Conservation (phyloP, 1,140 invertebrate species). For the Bilobella aurantiaca region DNA sequence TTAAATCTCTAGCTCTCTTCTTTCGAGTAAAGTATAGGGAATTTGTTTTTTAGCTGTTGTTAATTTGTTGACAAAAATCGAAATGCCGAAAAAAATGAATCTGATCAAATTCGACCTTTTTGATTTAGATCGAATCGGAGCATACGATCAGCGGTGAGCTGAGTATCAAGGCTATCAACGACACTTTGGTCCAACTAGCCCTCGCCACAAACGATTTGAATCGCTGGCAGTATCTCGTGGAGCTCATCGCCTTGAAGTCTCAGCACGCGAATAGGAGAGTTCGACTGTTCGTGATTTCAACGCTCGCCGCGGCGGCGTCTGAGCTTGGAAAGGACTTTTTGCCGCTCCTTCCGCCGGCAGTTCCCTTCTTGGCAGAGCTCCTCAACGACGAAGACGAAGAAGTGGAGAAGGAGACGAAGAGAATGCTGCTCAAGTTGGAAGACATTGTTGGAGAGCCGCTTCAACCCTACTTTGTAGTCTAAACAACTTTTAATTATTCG, state of each 20-base stretch:
- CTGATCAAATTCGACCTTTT: background rate
- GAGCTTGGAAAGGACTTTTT: conserved; percentile 72
- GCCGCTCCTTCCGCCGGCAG: conserved; percentile 65
- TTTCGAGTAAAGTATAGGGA: no score
- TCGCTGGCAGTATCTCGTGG: conserved; percentile 34
- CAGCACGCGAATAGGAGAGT: conserved; percentile 35
- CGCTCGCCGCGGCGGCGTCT: conserved; percentile 56
- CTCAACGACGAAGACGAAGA: conserved; percentile 68
- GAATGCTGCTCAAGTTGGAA: conserved; percentile 64
- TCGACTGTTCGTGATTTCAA: conserved; percentile 48
- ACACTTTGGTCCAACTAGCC: conserved; percentile 27
- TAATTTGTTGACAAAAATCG: background rate
- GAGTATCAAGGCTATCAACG: conserved; percentile 19
- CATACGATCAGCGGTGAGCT: conserved; percentile 21
- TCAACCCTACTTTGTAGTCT: conserved; percentile 45
- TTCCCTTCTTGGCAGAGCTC: conserved; percentile 70
- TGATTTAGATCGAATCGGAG: conserved; percentile 28
- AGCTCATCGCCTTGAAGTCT: conserved; percentile 25
- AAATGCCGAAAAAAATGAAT: background rate
- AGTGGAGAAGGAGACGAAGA: conserved; percentile 63
- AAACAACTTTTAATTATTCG: no score
- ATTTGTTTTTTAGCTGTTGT: no score
- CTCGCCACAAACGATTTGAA: conserved; percentile 33
- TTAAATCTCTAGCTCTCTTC: no score
- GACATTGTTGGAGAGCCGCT: conserved; percentile 70